A percentile compares a stretch with the other conserved stretches of the same genome.
phyloP scores from a whole-genome alignment of 1,140 invertebrate species.

The Drosophila watanabei region DNA sequence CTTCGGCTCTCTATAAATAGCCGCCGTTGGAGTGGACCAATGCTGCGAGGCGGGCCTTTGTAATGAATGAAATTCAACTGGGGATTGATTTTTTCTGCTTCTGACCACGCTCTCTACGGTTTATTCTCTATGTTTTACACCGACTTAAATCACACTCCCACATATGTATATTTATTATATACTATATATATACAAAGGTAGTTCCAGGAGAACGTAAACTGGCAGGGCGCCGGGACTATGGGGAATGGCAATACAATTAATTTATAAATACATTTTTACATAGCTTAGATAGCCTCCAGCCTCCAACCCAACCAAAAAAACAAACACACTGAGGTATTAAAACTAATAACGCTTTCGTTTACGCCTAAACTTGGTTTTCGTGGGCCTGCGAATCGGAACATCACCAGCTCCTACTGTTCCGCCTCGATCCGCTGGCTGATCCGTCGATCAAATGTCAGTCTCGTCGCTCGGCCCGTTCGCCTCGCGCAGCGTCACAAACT shows the following conservation, averaged over 20 bases:
- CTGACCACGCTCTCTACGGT: conserved; percentile 29
- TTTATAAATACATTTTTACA: conserved; percentile 68
- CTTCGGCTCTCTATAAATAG: conserved; percentile 68
- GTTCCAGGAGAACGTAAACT: conserved; percentile 4
- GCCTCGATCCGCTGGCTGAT: conserved; percentile 22
- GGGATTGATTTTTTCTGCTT: conserved; percentile 29
- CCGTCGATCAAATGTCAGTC: conserved; percentile 81
- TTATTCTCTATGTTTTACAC: conserved; percentile 54
- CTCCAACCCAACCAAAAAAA: conserved; percentile 48
- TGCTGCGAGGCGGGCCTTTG: conserved; percentile 18
- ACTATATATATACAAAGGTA: conserved; percentile 49
- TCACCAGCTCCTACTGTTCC: neutral
- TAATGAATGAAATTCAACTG: conserved; percentile 8
- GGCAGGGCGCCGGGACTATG: conserved; percentile 17
- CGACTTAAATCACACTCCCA: conserved; percentile 42
- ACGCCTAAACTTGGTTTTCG: conserved; percentile 67
- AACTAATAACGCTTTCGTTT: conserved; percentile 51
- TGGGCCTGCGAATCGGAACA: conserved; percentile 44
- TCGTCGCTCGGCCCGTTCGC: conserved; percentile 69
- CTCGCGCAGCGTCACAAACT: conserved; percentile 72
- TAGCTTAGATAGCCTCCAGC: conserved; percentile 64
- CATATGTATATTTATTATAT: conserved; percentile 9
- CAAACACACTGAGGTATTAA: conserved; percentile 63
- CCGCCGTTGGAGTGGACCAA: conserved; percentile 51
- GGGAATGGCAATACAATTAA: conserved; percentile 41